These are phyloP conservation scores for Apocrypta bakeri DNA, from an alignment of 1,140 invertebrate genomes.

Conservation along the genomic window DNA sequence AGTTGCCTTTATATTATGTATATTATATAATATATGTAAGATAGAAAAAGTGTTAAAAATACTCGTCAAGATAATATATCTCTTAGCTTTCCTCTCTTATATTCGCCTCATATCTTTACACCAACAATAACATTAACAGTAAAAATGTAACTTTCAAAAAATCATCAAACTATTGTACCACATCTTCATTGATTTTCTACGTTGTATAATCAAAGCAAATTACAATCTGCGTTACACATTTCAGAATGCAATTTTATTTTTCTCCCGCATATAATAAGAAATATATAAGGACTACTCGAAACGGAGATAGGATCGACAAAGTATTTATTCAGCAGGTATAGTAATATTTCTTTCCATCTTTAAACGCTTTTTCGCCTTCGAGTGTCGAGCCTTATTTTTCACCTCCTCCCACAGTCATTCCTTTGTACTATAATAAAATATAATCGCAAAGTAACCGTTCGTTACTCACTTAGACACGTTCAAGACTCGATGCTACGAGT, in stretches of 20 bases:
- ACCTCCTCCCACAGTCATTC: not conserved
- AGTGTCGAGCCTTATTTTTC: not conserved
- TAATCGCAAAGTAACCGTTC: not conserved
- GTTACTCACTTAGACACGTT: not conserved
- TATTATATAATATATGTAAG: not conserved
- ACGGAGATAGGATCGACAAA: no score
- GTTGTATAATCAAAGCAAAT: not conserved
- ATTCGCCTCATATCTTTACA: conserved; percentile 11
- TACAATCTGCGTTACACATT: not conserved
- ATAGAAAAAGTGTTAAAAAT: conserved; percentile 42
- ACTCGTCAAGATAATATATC: conserved; percentile 24
- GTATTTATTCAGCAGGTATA: not conserved
- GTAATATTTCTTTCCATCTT: not conserved
- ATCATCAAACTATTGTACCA: conserved; percentile 10
- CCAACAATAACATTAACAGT: conserved; percentile 42
- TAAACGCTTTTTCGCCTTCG: not conserved
- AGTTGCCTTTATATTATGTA: conserved; percentile 9
- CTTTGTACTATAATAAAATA: not conserved
- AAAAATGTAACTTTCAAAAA: conserved; percentile 41
- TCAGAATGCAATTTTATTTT: not conserved
- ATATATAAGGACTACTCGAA: not conserved
- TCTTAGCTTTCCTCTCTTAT: conserved; percentile 6
- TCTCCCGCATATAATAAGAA: not conserved
- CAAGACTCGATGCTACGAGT: not conserved
- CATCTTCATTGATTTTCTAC: not conserved